Percentiles rank a stretch among this genome's conserved stretches.
Conservation (phyloP, 2,797 vertebrate species). For the Falco peregrinus region DNA sequence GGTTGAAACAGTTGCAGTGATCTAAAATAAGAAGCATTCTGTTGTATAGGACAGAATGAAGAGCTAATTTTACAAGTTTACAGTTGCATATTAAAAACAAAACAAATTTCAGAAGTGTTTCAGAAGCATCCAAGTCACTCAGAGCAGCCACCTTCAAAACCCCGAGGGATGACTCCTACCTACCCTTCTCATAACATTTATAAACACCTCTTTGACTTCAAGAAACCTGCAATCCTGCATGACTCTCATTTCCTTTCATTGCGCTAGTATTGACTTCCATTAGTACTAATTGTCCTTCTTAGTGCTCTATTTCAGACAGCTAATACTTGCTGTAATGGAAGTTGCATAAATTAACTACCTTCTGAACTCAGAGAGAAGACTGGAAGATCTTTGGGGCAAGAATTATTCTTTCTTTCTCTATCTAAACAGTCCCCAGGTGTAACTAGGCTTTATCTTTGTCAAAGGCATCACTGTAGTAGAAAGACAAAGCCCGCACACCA, state of each 20-base stretch:
- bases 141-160: neutral
- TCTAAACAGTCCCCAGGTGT: neutral
- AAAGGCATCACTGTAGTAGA: neutral
- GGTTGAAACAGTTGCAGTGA: neutral
- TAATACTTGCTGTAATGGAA: neutral
- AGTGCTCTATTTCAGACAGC: neutral
- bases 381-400: neutral
- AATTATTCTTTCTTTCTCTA: neutral
- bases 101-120: neutral
- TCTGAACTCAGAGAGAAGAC: neutral
- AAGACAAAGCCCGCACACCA: neutral
- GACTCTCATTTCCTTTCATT: neutral
- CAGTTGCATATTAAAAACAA: neutral
- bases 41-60: neutral
- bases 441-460: neutral
- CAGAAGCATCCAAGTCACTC: neutral
- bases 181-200: neutral
- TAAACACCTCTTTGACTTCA: neutral
- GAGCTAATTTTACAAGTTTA: neutral
- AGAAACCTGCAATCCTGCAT: neutral
- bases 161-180: neutral
- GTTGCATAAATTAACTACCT: neutral
- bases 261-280: neutral
- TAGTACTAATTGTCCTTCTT: neutral
- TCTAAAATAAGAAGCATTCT: neutral